Base-by-base conservation (phyloP, 2,797 vertebrate genomes). In the Sandelia bainsii region DNA sequence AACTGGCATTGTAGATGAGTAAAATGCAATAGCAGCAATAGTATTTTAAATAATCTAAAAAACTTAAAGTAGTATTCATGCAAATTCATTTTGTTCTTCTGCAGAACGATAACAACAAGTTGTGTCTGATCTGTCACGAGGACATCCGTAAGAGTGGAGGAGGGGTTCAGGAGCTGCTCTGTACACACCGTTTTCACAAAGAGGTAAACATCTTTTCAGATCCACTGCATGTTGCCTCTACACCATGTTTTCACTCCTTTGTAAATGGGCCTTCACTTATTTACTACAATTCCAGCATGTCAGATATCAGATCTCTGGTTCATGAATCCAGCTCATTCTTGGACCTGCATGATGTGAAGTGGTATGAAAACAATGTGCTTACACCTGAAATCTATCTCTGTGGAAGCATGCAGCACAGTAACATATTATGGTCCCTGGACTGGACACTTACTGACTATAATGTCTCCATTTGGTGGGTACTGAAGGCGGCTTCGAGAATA, bases 151-250 rank as follows among this genome's bases (percentile, higher is more conserved):
- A 75, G 57, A 88, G 39, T 6, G 87, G 84, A 52, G 84, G 66
- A 6, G 87, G 77, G 17, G 72, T 81, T 45, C 87, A 87, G 53
- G 90, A 96, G 77, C 82, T 93, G 69, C 82, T 87, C 54, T 95
- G 92, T 20, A 67, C 82, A 19, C 91, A 95, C 42, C 91, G 81
- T 60, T 93, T 93, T 86, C 93, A 94, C 77, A 93, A 92, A 90
- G 87, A 96, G 85, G 91, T 93, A 80, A 90, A 49, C 22, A 58
- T 19, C 20, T 29, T 23, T 17, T 39, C 37, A 39, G 4, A 62
- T 19, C 1, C 8, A 1, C 8, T 48, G 84, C 79, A 77, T 70
- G 71, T 56, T 6, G 63, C 40, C 29, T 76, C 14, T 37, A 2
- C 22, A 20, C 8, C 13, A 27, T 52, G 3, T 60, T 34, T 29